A percentile compares a stretch with the other conserved stretches of the same genome.
phyloP scores from a whole-genome alignment of 1,140 invertebrate genomes.

The Polyergus mexicanus region DNA sequence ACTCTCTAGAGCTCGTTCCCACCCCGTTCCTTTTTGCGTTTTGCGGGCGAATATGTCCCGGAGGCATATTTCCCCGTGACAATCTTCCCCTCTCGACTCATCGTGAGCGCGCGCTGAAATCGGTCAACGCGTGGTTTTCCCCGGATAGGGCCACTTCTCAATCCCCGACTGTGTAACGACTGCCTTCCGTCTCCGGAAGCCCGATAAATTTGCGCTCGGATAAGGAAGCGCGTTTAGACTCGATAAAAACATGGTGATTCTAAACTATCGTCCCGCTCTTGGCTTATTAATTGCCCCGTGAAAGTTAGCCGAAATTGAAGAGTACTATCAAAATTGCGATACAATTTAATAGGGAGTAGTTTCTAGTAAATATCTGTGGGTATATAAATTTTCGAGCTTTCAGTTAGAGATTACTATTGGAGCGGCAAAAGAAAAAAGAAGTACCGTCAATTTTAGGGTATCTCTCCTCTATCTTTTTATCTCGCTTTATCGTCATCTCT shows the following conservation, averaged over 20 bases:
- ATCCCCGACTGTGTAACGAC: constrained; percentile 56
- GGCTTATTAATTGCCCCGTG: neutral
- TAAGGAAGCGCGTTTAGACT: constrained; percentile 13
- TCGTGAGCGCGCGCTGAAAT: constrained; percentile 52
- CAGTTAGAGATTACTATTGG: no score
- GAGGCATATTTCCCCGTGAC: constrained; percentile 62
- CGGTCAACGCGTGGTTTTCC: constrained; percentile 77
- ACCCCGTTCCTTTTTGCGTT: constrained; percentile 67
- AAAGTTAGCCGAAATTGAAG: neutral
- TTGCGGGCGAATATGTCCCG: constrained; percentile 70
- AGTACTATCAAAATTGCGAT: no score
- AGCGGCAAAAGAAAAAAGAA: no score
- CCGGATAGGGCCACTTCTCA: constrained; percentile 69
- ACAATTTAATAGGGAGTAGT: no score
- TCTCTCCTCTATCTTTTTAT: neutral
- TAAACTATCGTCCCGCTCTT: neutral
- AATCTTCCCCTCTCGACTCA: constrained; percentile 14
- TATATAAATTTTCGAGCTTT: no score
- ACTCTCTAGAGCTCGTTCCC: constrained; percentile 37
- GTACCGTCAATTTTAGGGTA: no score
- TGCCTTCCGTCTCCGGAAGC: constrained; percentile 30
- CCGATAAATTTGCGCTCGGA: constrained; percentile 17
- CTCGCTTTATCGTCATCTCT: neutral
- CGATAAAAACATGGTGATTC: constrained; percentile 15
- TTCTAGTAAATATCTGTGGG: no score